Percentiles rank a stretch among this genome's conserved stretches.
phyloP scores from a whole-genome alignment of 2,888 invertebrate genomes.

The Agonopterix arenella region DNA sequence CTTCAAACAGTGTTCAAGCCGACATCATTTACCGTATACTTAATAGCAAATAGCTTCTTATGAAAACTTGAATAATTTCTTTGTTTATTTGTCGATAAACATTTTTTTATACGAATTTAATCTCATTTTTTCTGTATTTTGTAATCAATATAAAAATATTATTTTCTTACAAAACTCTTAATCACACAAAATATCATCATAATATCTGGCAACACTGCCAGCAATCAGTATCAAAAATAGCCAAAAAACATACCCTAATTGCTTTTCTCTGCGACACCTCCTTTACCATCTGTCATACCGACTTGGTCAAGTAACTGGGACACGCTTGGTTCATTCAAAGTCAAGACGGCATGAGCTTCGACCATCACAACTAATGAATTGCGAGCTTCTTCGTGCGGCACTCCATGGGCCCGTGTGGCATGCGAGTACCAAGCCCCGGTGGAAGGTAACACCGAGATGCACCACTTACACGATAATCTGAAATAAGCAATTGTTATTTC shows the following conservation, averaged over 20 bases:
- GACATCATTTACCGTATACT: too few relatives aligned
- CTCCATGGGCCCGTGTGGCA: constrained; percentile 74
- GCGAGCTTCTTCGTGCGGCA: constrained; percentile 76
- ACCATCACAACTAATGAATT: constrained; percentile 79
- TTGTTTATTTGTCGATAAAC: too few relatives aligned
- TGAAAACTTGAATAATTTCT: too few relatives aligned
- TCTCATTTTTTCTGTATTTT: too few relatives aligned
- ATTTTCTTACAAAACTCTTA: not conserved
- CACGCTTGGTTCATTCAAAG: constrained; percentile 62
- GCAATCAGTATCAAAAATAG: constrained; percentile 1
- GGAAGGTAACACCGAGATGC: constrained; percentile 64
- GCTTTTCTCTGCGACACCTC: constrained; percentile 28
- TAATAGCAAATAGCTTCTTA: too few relatives aligned
- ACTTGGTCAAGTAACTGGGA: constrained; percentile 61
- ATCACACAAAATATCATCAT: not conserved
- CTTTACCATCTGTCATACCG: constrained; percentile 36
- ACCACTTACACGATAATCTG: constrained; percentile 77
- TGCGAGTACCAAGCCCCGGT: constrained; percentile 79
- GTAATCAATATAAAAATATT: too few relatives aligned
- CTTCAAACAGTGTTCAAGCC: too few relatives aligned
- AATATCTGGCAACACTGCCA: not conserved
- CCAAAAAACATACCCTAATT: constrained; percentile 19
- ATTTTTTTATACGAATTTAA: too few relatives aligned
- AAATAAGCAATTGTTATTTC: constrained; percentile 10
- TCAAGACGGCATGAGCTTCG: constrained; percentile 79